Base-by-base conservation (phyloP, 2,797 vertebrate species). In the Hyperoplus lanceolatus region DNA sequence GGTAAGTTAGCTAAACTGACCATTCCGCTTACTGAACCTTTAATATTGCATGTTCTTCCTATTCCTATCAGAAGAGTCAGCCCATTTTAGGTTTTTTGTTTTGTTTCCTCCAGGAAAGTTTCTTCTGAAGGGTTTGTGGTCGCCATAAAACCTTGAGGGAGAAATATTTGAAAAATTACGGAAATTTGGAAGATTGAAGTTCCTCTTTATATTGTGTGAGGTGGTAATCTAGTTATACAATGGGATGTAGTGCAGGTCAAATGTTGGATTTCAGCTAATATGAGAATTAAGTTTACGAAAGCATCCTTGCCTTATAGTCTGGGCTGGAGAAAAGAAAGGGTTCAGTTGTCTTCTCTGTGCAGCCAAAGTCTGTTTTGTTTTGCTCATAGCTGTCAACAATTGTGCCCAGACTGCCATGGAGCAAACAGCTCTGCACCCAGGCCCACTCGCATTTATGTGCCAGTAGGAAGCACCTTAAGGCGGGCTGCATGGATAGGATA, bases 401-500 rank as follows among this genome's bases (percentile, higher is more conserved):
- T 76, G 65, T 71, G 77, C 68, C 80, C 80, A 73, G 75, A 82
- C 56, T 61, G 45, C 83, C 69, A 60, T 58, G 45, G 55, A 71
- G 75, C 5, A 0, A 39, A 41, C 15, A 29, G 67, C 21, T 69
- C 73, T 69, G 57, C 60, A 73, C 66, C 56, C 74, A 54, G 16
- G 29, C 29, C 29, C 72, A 77, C 78, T 65, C 68, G 43, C 38
- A 59, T 73, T 60, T 75, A 70, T 55, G 9, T 41, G 69, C 46
- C 71, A 68, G 64, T 9, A 38, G 62, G 61, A 77, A 50, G 69
- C 54, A 67, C 77, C 85, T 69, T 80, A 83, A 74, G 84, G 54
- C 62, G 56, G 68, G 51, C 85, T 91, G 88, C 73, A 68, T 15
- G 15, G 53, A 61, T n/a, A 59, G 84, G 87, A 89, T 84, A 87